Percentiles rank a stretch among this genome's conserved stretches.
phyloP scores from a whole-genome alignment of 2,888 invertebrate genomes.

The Caenorhabditis sp. region DNA sequence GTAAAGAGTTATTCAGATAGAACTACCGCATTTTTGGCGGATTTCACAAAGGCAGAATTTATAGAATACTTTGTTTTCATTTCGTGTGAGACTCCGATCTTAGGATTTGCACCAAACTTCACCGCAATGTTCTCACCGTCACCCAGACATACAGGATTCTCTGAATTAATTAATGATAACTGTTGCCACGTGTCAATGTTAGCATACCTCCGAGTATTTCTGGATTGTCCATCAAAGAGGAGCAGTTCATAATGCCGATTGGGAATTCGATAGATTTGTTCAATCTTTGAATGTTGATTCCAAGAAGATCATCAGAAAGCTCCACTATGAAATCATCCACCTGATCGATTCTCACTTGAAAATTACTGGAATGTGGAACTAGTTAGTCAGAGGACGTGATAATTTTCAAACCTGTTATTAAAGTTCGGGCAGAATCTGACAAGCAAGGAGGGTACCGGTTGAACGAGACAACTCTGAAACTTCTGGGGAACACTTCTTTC shows the following conservation, averaged over 20 bases:
- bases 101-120: conserved; percentile 49
- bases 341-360: conserved; percentile 29
- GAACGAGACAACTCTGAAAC: conserved; percentile 9
- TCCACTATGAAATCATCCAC: conserved; percentile 29
- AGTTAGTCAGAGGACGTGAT: too few relatives aligned
- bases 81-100: conserved; percentile 29
- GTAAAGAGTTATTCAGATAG: too few relatives aligned
- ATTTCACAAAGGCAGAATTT: conserved; percentile 32
- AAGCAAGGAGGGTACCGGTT: conserved; percentile 20
- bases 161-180: too few relatives aligned
- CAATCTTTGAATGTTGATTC: conserved; percentile 37
- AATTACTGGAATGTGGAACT: conserved; percentile 32
- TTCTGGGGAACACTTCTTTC: too few relatives aligned
- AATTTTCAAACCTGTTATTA: conserved; percentile 13
- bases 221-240: conserved; percentile 15
- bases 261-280: conserved; percentile 48
- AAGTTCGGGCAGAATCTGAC: conserved; percentile 36
- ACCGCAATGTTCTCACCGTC: conserved; percentile 55
- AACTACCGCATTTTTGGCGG: conserved; percentile 44
- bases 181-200: neutral
- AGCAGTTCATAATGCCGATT: conserved; percentile 54
- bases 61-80: conserved; percentile 32
- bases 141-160: conserved; percentile 50
- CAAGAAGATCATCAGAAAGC: conserved; percentile 46
- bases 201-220: conserved; percentile 43